Percentiles rank a stretch among this genome's conserved stretches.
Evolutionary conservation across 2,797 vertebrate species (phyloP).

Genomic region (Sebastes steindachneri): DNA sequence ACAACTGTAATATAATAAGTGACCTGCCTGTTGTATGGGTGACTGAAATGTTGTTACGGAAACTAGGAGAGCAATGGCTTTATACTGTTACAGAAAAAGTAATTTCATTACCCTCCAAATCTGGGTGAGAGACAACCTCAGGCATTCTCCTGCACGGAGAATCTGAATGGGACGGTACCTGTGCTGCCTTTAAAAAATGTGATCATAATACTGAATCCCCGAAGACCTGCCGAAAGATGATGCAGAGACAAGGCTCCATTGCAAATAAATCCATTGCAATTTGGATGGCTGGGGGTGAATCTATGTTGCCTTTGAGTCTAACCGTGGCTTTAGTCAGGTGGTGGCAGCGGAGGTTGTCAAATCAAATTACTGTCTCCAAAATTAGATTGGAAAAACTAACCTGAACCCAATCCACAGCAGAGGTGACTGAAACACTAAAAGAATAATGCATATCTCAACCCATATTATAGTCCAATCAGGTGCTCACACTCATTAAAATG

Average conservation of each 20-base stretch:
- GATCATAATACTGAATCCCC: neutral
- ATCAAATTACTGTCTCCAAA: slow-evolving; percentile 41
- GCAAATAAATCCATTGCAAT: slow-evolving; percentile 15
- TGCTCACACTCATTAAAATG: neutral
- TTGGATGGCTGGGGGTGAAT: slow-evolving; percentile 5
- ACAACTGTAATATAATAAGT: neutral
- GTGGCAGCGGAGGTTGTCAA: slow-evolving; percentile 21
- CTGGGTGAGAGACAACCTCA: neutral
- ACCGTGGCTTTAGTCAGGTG: slow-evolving; percentile 5
- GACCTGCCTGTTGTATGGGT: neutral
- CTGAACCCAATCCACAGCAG: slow-evolving; percentile 10
- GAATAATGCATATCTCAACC: slow-evolving; percentile 12
- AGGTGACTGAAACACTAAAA: slow-evolving; percentile 15
- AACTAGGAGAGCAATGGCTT: neutral
- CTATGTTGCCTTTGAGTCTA: slow-evolving; percentile 13
- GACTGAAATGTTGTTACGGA: neutral
- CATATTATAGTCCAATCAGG: slow-evolving; percentile 11
- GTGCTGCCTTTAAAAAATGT: neutral
- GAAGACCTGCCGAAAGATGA: slow-evolving; percentile 1
- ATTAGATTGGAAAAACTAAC: slow-evolving; percentile 45
- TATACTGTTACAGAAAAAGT: neutral
- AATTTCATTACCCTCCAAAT: slow-evolving; percentile 17
- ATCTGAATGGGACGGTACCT: neutral
- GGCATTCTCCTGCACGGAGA: neutral
- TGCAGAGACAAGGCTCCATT: neutral